A percentile compares a stretch with the other conserved stretches of the same genome.
These are phyloP conservation scores for Parascotia fuliginaria DNA, from an alignment of 2,888 invertebrate genomes.

Conservation along the genomic window DNA sequence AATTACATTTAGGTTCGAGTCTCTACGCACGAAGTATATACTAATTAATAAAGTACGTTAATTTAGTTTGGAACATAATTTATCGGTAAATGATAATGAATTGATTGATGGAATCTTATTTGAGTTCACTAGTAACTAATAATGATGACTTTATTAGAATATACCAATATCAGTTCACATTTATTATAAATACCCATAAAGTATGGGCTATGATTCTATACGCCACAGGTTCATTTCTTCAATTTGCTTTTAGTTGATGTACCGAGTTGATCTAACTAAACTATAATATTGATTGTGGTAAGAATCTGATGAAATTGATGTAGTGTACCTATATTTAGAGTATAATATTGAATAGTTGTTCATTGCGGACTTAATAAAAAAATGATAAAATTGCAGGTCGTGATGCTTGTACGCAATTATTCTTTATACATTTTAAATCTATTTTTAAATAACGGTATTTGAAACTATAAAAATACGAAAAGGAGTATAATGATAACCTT, in stretches of 20 bases:
- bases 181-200: conserved; percentile 1
- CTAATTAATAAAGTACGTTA: no score
- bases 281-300: not conserved
- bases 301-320: not conserved
- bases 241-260: conserved; percentile 1
- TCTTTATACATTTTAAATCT: no score
- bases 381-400: no score
- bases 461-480: no score
- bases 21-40: no score
- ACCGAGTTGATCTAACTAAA: not conserved
- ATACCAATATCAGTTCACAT: not conserved
- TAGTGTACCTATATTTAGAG: not conserved
- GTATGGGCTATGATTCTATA: conserved; percentile 2
- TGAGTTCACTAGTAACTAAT: not conserved
- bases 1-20: no score
- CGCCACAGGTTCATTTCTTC: conserved; percentile 10
- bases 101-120: not conserved
- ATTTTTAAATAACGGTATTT: no score
- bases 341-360: no score
- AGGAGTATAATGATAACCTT: no score
- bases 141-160: not conserved
- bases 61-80: not conserved
- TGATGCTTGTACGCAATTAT: no score
- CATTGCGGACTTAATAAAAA: no score
- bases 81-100: no score